phyloP scores from a whole-genome alignment of 2,797 vertebrate species.

The Synanceia verrucosa region DNA sequence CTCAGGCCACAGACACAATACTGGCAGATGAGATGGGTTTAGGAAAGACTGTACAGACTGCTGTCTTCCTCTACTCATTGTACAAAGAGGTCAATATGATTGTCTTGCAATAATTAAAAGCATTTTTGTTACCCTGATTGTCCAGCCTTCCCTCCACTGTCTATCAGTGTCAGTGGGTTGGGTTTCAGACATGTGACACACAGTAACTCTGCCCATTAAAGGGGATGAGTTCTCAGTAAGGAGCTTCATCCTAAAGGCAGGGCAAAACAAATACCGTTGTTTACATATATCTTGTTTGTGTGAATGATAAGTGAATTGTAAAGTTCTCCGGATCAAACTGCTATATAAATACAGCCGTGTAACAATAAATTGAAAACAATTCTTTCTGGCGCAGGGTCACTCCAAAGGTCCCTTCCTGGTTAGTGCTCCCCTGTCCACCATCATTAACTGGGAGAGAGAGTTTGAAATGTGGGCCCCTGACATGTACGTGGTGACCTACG shows the following conservation, averaged over 20 bases:
- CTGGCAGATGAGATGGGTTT: slow-evolving; percentile 98
- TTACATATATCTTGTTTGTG: not conserved
- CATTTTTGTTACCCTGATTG: slow-evolving; percentile 5
- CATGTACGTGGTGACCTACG: slow-evolving; percentile 98
- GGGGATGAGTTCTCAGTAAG: slow-evolving; percentile 64
- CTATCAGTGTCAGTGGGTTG: slow-evolving; percentile 46
- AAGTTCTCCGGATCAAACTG: not conserved
- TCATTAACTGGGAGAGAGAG: slow-evolving; percentile 99
- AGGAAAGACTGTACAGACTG: slow-evolving; percentile 98
- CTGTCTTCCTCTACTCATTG: slow-evolving; percentile 96
- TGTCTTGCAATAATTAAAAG: not conserved
- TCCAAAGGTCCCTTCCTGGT: slow-evolving; percentile 98
- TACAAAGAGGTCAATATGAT: slow-evolving; percentile 91
- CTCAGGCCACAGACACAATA: slow-evolving; percentile 98
- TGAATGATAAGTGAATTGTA: not conserved
- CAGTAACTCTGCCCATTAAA: slow-evolving; percentile 65
- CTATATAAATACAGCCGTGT: not conserved
- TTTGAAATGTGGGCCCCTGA: slow-evolving; percentile 99
- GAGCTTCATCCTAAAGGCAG: slow-evolving; percentile 75
- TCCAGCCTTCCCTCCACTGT: slow-evolving; percentile 62
- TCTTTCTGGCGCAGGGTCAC: slow-evolving; percentile 86
- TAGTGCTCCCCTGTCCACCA: slow-evolving; percentile 96
- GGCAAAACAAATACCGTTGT: slow-evolving; percentile 38
- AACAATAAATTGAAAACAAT: not conserved
- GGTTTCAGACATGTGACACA: slow-evolving; percentile 65